Percentiles rank a stretch among this genome's conserved stretches.
Conservation (phyloP, 2,888 invertebrate genomes). For the Amiota mariae region DNA sequence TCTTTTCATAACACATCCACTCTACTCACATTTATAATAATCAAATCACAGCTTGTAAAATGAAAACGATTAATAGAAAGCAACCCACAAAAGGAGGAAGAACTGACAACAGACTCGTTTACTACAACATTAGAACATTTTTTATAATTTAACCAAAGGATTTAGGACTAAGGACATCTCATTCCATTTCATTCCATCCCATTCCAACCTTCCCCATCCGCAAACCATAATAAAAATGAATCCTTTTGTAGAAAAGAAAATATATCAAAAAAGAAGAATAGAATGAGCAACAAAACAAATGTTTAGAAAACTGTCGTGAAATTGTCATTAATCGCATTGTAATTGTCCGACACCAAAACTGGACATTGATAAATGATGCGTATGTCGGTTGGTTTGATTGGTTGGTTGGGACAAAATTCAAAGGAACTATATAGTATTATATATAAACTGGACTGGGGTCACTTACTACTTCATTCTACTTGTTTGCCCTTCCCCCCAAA, state of each 20-base stretch:
- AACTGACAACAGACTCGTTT: conserved; percentile 5
- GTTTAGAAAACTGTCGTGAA: conserved; percentile 26
- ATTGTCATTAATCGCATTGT: conserved; percentile 30
- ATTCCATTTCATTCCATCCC: conserved; percentile 23
- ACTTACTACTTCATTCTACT: too few species aligned
- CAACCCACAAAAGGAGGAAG: too few species aligned
- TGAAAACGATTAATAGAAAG: too few species aligned
- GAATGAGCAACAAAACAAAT: conserved; percentile 17
- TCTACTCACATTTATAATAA: too few species aligned
- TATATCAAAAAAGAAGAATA: not conserved
- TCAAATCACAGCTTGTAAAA: too few species aligned
- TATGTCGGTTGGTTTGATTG: not conserved
- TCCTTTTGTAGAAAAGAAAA: not conserved
- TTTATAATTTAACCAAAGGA: not conserved
- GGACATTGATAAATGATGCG: conserved; percentile 26
- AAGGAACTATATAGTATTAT: too few species aligned
- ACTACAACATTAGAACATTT: not conserved
- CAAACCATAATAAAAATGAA: not conserved
- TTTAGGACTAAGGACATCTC: conserved; percentile 31
- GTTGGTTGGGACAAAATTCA: too few species aligned
- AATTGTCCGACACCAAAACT: conserved; percentile 22
- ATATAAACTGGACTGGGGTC: too few species aligned
- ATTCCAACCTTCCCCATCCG: conserved; percentile 13
- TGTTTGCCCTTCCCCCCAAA: not conserved
- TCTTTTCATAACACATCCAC: too few species aligned